These are phyloP conservation scores for Hyles lineata DNA, from an alignment of 2,888 invertebrate genomes.

Conservation along the genomic window DNA sequence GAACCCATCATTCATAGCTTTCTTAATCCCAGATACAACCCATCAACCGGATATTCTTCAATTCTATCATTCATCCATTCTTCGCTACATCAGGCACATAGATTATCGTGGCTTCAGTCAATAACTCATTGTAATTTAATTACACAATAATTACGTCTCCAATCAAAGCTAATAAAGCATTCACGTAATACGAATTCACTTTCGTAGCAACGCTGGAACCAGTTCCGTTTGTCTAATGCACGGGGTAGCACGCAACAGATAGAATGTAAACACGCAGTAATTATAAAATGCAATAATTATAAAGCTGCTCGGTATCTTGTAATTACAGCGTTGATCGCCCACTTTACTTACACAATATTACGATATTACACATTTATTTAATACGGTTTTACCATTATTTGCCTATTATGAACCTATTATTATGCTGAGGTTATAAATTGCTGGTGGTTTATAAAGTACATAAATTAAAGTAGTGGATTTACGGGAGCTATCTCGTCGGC, in stretches of 20 bases:
- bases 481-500: not conserved
- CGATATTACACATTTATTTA: constrained; percentile 43
- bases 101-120: not conserved
- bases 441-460: not conserved
- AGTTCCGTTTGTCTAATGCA: constrained; percentile 30
- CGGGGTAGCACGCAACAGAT: constrained; percentile 36
- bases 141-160: constrained; percentile 14
- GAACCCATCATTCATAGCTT: no score
- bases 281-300: constrained; percentile 33
- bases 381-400: constrained; percentile 23
- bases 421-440: not conserved
- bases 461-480: not conserved
- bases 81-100: not conserved
- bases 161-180: constrained; percentile 19
- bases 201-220: constrained; percentile 16
- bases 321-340: constrained; percentile 34
- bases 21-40: no score
- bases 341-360: constrained; percentile 43
- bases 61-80: not conserved
- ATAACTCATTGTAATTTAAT: constrained; percentile 1
- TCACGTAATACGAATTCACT: constrained; percentile 24
- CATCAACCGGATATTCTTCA: not conserved
- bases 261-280: constrained; percentile 39
- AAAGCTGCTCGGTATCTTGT: constrained; percentile 35
- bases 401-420: not conserved